Evolutionary conservation across 2,888 invertebrate species (phyloP).

Genomic region (Drosophila prolongata): DNA sequence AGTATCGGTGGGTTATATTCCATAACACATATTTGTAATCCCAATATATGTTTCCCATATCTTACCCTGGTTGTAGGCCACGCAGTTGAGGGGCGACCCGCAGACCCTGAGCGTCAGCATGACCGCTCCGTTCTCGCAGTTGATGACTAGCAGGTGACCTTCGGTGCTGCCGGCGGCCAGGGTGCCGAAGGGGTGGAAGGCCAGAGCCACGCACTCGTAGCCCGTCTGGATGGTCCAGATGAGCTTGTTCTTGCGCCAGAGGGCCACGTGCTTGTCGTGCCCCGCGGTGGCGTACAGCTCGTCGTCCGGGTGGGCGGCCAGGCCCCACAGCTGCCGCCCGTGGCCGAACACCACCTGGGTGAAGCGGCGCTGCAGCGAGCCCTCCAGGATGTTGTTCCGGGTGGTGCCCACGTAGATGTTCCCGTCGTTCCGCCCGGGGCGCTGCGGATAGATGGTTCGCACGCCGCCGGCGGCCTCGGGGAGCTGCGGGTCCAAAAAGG

Average conservation of each 20-base stretch:
- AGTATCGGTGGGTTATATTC: no score
- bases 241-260: slow-evolving; percentile 95
- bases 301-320: slow-evolving; percentile 95
- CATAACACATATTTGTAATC: no score
- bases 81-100: slow-evolving; percentile 93
- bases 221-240: slow-evolving; percentile 95
- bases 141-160: slow-evolving; percentile 93
- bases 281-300: slow-evolving; percentile 97
- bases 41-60: not conserved
- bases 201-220: slow-evolving; percentile 94
- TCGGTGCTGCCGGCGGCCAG: slow-evolving; percentile 95
- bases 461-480: slow-evolving; percentile 95
- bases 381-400: slow-evolving; percentile 94
- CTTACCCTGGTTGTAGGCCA: slow-evolving; percentile 94
- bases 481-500: slow-evolving; percentile 86
- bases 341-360: slow-evolving; percentile 95
- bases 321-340: slow-evolving; percentile 93
- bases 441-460: slow-evolving; percentile 94
- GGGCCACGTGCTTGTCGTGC: slow-evolving; percentile 94
- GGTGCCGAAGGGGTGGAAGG: slow-evolving; percentile 94
- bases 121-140: slow-evolving; percentile 93
- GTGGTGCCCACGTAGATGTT: slow-evolving; percentile 96
- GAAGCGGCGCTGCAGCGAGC: slow-evolving; percentile 94
- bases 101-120: slow-evolving; percentile 94
- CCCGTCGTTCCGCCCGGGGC: slow-evolving; percentile 94